Base-by-base conservation (phyloP, 2,888 invertebrate genomes). In the Ligdia adustata region DNA sequence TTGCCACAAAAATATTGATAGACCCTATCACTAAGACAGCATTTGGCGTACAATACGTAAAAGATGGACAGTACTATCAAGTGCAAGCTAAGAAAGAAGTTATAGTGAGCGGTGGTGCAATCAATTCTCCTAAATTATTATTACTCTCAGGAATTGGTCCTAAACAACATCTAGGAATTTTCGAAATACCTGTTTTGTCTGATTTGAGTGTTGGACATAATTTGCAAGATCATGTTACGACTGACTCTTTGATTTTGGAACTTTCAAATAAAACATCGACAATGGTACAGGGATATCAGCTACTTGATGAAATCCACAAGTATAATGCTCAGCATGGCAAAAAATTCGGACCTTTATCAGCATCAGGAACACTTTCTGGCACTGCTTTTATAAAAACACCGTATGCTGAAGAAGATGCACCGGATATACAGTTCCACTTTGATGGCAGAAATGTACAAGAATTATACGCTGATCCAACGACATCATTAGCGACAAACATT, bases 171-270 rank as follows among this genome's bases (percentile, higher is more conserved):
- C 74, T 93, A 9, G 62, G 82, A 45, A 73, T 73, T 43, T 66
- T 91, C 4, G 79, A 86, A 20, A 93, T 93, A 38, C 80, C 90
- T 1, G 89, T 94, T 0, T 70, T 94, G 2, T 82, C 91, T 29
- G 91, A 95, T 76, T 80, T 95, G 34, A 92, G 92, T 32, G 95
- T 96, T 0, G 95, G 96, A 0, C 82, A 91, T 56, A 96, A 96
- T 73, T 81, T 96, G 1, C 95, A 95, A 66, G 94, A 95, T 66
- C 95, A 96, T 66, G 90, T 94, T 0, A 94, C 95, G 0, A 90
- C 92, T 4, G 92, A 92, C 59, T 92, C 91, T 1, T 76, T 93
- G 1, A 60, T 74, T 22, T 40, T 88, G 24, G 55, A 67, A 22
- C 55, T 94, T 7, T 84, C 89, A 0, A 93, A 93, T 60, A 83